Evolutionary conservation across 2,888 invertebrate species (phyloP).

Genomic region (Callyntrura guangdongensis): DNA sequence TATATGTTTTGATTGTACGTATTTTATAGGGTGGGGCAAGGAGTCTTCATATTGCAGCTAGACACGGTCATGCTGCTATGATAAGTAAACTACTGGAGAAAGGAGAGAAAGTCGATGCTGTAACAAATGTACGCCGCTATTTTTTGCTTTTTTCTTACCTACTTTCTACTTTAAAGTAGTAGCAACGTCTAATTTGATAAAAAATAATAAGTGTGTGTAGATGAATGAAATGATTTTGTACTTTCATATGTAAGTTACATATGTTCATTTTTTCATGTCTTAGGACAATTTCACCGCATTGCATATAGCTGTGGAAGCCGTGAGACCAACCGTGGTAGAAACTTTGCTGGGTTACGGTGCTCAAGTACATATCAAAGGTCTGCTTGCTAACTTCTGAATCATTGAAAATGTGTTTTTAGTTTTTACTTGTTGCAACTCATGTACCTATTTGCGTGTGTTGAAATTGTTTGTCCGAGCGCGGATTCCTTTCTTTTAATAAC

Average conservation of each 20-base stretch:
- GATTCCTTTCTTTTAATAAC: neutral
- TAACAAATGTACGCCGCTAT: constrained; percentile 93
- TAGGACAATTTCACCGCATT: constrained; percentile 98
- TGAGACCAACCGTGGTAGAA: constrained; percentile 97
- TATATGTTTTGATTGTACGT: neutral
- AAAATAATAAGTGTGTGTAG: constrained; percentile 21
- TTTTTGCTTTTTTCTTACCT: constrained; percentile 8
- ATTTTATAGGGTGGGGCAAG: constrained; percentile 94
- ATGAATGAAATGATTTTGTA: neutral
- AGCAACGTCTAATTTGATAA: neutral
- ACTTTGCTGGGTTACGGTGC: constrained; percentile 98
- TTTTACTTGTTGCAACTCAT: constrained; percentile 66
- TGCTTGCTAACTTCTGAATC: too few relatives aligned
- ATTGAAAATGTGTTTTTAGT: neutral
- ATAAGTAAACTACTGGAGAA: constrained; percentile 98
- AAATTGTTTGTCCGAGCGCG: constrained; percentile 14
- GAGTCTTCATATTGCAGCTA: constrained; percentile 98
- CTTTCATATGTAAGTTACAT: too few relatives aligned
- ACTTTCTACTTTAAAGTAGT: too few relatives aligned
- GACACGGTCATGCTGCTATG: constrained; percentile 98
- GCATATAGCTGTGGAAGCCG: constrained; percentile 98
- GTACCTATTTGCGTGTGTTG: neutral
- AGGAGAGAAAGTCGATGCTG: constrained; percentile 98
- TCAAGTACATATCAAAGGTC: constrained; percentile 97
- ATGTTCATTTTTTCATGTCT: constrained; percentile 79